Conservation (phyloP, 2,113 vertebrate genomes). For the Monopterus albus region DNA sequence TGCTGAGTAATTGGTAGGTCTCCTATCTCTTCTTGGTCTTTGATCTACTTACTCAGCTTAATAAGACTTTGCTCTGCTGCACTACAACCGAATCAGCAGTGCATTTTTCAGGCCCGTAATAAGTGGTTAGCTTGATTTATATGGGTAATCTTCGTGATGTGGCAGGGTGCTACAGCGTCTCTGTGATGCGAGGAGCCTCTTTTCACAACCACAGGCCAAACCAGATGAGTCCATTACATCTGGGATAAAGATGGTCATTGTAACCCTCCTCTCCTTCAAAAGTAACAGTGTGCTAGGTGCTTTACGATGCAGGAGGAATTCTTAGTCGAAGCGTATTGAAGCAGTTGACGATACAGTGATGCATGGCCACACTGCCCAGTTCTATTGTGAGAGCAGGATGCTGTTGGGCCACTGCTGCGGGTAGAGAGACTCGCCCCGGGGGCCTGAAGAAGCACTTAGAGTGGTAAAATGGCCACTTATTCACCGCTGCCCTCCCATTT, state of each 20-base stretch:
- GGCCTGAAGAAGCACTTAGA: constrained; percentile 78
- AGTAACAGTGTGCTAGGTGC: constrained; percentile 50
- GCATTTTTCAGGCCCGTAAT: constrained; percentile 80
- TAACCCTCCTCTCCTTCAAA: constrained; percentile 57
- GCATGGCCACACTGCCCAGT: constrained; percentile 55
- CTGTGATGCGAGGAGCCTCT: constrained; percentile 54
- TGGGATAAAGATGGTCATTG: constrained; percentile 61
- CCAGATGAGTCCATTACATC: constrained; percentile 75
- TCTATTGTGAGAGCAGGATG: constrained; percentile 71
- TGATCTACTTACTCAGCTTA: constrained; percentile 84
- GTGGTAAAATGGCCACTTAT: constrained; percentile 80
- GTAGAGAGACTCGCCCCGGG: constrained; percentile 55
- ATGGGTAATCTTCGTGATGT: constrained; percentile 68
- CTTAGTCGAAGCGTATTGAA: constrained; percentile 65
- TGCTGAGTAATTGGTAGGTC: constrained; percentile 77
- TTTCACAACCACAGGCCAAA: constrained; percentile 62
- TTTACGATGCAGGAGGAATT: constrained; percentile 60
- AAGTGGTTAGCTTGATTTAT: constrained; percentile 84
- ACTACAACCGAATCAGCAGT: constrained; percentile 82
- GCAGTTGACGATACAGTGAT: constrained; percentile 70
- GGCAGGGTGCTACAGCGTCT: constrained; percentile 64
- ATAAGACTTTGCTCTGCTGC: constrained; percentile 81
- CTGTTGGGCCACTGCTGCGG: constrained; percentile 49
- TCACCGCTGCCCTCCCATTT: constrained; percentile 65
- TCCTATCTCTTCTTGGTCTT: constrained; percentile 75